Percentiles rank a stretch among this genome's conserved stretches.
phyloP scores from a whole-genome alignment of 1,140 invertebrate genomes.

The Spodoptera frugiperda region DNA sequence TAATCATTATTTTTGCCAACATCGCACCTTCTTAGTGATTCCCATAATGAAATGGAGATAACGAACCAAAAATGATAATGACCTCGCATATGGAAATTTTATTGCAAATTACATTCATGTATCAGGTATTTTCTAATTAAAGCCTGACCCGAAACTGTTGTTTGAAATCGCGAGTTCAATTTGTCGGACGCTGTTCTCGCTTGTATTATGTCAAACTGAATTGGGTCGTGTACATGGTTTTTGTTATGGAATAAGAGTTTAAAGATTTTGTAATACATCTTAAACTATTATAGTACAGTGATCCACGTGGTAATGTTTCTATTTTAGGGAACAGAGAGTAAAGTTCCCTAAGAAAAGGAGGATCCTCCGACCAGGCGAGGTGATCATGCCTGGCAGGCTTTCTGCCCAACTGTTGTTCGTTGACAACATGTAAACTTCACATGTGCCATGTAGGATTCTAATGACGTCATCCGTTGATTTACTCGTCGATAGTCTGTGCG shows the following conservation, averaged over 20 bases:
- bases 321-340: no score
- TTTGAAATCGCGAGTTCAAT: conserved; percentile 22
- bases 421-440: no score
- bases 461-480: no score
- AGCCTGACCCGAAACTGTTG: conserved; percentile 9
- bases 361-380: no score
- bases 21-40: background rate
- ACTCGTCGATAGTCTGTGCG: no score
- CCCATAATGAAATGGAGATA: background rate
- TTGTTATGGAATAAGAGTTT: background rate
- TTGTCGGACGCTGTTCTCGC: conserved; percentile 10
- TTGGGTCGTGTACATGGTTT: background rate
- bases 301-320: no score
- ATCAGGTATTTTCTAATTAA: conserved; percentile 42
- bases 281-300: no score
- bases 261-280: no score
- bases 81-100: conserved; percentile 30
- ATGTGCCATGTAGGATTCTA: no score
- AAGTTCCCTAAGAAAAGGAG: no score
- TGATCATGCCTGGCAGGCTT: no score
- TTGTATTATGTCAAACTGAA: background rate
- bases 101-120: conserved; percentile 38
- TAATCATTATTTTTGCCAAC: conserved; percentile 21
- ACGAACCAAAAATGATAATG: conserved; percentile 26
- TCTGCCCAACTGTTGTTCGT: no score